Percentiles rank a stretch among this genome's conserved stretches.
These are phyloP conservation scores for Cichlasoma orientale DNA, from an alignment of 2,797 vertebrate species.

Conservation along the genomic window DNA sequence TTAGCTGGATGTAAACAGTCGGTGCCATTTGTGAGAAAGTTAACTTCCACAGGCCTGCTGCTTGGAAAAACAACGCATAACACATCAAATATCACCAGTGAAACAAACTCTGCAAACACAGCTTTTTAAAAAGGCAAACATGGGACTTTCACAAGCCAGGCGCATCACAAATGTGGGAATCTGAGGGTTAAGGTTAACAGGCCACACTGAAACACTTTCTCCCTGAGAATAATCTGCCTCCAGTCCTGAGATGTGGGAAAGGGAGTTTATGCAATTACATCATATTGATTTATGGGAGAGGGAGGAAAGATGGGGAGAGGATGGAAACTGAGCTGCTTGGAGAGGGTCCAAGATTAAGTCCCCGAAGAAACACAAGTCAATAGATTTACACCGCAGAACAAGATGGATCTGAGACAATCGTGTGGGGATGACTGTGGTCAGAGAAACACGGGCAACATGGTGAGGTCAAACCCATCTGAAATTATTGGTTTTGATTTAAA, in stretches of 20 bases:
- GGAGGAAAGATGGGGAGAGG: conserved; percentile 70
- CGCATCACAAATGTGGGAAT: conserved; percentile 52
- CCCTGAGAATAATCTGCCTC: conserved; percentile 56
- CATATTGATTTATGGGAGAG: conserved; percentile 81
- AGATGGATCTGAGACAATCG: conserved; percentile 72
- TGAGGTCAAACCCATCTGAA: conserved; percentile 28
- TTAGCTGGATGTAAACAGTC: conserved; percentile 70
- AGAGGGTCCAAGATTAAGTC: conserved; percentile 75
- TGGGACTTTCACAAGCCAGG: conserved; percentile 49
- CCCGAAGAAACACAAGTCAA: conserved; percentile 79
- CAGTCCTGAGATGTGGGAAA: conserved; percentile 76
- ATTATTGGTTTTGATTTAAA: conserved; percentile 27
- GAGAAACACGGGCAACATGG: conserved; percentile 16
- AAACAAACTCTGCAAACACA: conserved; percentile 31
- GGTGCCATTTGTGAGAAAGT: conserved; percentile 65
- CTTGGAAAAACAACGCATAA: conserved; percentile 52
- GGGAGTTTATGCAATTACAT: conserved; percentile 81
- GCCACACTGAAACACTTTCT: conserved; percentile 68
- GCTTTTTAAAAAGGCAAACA: conserved; percentile 39
- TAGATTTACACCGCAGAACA: conserved; percentile 79
- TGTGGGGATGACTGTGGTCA: conserved; percentile 50
- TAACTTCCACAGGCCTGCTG: conserved; percentile 36
- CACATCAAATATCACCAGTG: conserved; percentile 39
- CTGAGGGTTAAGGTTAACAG: conserved; percentile 63
- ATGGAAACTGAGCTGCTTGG: conserved; percentile 81